These are phyloP conservation scores for Macrobrachium rosenbergii DNA, from an alignment of 1,140 invertebrate species.

Conservation along the genomic window DNA sequence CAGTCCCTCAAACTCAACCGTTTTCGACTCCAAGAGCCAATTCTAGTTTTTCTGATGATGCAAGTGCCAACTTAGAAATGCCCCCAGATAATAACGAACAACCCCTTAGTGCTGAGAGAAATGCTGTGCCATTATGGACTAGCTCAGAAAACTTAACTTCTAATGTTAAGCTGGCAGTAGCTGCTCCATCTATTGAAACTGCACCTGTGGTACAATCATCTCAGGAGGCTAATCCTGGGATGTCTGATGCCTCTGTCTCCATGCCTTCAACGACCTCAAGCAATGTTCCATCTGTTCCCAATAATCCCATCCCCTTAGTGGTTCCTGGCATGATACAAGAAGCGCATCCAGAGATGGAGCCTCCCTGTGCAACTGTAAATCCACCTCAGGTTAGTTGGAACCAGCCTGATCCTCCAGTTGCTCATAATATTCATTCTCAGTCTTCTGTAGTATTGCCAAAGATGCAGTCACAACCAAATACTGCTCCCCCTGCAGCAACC, in stretches of 20 bases:
- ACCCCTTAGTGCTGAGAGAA: background rate
- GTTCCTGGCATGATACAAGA: conserved; percentile 45
- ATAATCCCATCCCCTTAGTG: conserved; percentile 45
- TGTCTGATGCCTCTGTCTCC: too few relatives aligned
- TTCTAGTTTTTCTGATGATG: conserved; percentile 2
- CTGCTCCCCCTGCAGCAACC: conserved; percentile 22
- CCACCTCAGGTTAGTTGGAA: background rate
- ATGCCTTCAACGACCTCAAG: too few relatives aligned
- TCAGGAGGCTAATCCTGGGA: background rate
- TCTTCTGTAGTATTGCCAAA: conserved; percentile 37
- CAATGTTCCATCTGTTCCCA: background rate
- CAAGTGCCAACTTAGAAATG: conserved; percentile 39
- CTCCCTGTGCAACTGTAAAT: background rate
- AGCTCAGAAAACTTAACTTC: background rate
- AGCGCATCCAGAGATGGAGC: conserved; percentile 4
- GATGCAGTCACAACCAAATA: conserved; percentile 26
- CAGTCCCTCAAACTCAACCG: background rate
- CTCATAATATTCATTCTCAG: conserved; percentile 45
- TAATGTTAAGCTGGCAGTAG: conserved; percentile 50
- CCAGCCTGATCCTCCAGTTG: conserved; percentile 40
- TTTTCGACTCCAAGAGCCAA: background rate
- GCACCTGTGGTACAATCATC: background rate
- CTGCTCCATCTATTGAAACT: conserved; percentile 30
- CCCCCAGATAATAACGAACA: conserved; percentile 51
- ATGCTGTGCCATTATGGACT: conserved; percentile 37